A percentile compares a stretch with the other conserved stretches of the same genome.
Conservation (phyloP, 2,797 vertebrate genomes). For the Chiroxiphia lanceolata region DNA sequence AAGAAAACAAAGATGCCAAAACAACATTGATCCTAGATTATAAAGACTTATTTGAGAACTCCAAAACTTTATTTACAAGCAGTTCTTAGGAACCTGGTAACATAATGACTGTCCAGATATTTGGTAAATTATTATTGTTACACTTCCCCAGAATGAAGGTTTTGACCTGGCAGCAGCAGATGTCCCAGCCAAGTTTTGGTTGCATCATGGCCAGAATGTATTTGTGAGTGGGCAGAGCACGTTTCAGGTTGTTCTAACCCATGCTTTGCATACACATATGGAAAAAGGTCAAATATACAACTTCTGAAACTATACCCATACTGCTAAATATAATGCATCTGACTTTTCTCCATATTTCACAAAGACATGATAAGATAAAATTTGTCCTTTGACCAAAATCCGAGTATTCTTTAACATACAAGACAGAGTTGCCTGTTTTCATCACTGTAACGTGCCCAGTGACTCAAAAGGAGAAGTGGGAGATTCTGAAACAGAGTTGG, state of each 20-base stretch:
- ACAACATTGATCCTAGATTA: background rate
- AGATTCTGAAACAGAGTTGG: conserved; percentile 24
- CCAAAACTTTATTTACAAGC: background rate
- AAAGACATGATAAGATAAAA: background rate
- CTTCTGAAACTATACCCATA: background rate
- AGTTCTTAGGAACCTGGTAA: background rate
- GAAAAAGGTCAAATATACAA: background rate
- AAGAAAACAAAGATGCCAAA: background rate
- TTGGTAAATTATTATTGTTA: background rate
- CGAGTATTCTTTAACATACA: background rate
- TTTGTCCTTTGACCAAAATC: background rate
- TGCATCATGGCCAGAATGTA: background rate
- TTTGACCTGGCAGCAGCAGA: background rate
- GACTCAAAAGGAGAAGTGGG: conserved; percentile 56
- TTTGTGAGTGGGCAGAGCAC: background rate
- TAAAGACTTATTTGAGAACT: background rate
- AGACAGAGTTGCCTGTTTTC: background rate
- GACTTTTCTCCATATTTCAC: background rate
- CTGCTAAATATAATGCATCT: background rate
- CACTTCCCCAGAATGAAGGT: background rate
- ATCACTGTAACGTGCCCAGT: background rate
- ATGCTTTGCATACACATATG: background rate
- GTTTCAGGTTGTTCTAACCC: background rate
- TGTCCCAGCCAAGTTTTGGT: background rate
- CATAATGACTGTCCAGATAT: background rate